Base-by-base conservation (phyloP, 2,888 invertebrate species). In the Caenorhabditis parvicauda region DNA sequence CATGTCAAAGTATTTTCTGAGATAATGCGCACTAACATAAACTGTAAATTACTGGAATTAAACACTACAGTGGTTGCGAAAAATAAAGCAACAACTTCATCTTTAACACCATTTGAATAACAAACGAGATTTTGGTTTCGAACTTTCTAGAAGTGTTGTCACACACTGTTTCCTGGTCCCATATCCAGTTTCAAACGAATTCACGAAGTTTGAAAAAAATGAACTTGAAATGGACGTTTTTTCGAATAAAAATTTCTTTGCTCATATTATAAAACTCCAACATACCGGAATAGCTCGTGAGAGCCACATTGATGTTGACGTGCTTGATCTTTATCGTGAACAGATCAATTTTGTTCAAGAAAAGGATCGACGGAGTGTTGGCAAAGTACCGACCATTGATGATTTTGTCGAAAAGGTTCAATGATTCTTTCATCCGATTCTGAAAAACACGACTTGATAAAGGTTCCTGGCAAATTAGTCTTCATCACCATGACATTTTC, bases 381-480 rank as follows among this genome's bases (percentile, higher is more conserved):
- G 52, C 47, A 49, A 72, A 72, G 50, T 65, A 72, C 32, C 64
- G 63, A 19, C 68, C 70, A 45, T 68, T 72, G 53, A 68, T 68
- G 22, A 72, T 72, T 42, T 70, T 66, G 22, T 67, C 67, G 53
- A 72, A 72, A 12, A 72, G 53, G 9, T 64, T 64, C 41, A 72
- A 41, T 38, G 70, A 68, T 29, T 72, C 72, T 17, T 62, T 48
- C 72, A 72, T 72, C 55, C 72, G 66, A 37, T 72, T 70, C 72
- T 72, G 48, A 43, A 68, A 64, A 22, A n/a, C 12, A n/a, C n/a
- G n/a, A n/a, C n/a, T n/a, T n/a, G n/a, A n/a, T 17, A 14, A 14
- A 32, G 9, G 21, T 48, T 22, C n/a, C 17, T 12, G 25, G 12
- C 14, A 22, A 41, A n/a, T 41, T 41, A 12, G 21, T 9, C 12